These are phyloP conservation scores for Myotis yumanensis DNA, from an alignment of 2,113 vertebrate species.

Conservation along the genomic window DNA sequence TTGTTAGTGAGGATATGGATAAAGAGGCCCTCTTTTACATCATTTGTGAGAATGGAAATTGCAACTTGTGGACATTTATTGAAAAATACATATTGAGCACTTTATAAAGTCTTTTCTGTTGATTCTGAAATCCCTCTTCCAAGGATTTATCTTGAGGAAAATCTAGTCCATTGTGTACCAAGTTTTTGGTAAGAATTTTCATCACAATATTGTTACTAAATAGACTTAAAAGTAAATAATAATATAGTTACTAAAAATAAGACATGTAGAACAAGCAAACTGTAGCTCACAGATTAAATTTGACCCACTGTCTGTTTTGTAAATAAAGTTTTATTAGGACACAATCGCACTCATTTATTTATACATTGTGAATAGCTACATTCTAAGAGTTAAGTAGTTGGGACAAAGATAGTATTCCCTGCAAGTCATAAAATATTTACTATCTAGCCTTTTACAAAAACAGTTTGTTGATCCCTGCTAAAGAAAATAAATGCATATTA, in stretches of 20 bases:
- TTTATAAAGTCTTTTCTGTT: neutral
- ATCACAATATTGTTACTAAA: neutral
- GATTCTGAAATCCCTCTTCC: neutral
- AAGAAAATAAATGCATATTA: neutral
- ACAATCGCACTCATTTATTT: neutral
- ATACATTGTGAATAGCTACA: neutral
- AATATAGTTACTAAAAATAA: neutral
- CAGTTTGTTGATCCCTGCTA: neutral
- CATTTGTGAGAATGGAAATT: neutral
- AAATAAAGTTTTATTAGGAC: slow-evolving; percentile 14
- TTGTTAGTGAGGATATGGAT: neutral
- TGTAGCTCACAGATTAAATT: neutral
- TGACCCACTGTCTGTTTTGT: neutral
- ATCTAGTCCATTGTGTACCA: neutral
- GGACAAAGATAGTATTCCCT: neutral
- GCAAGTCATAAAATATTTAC: neutral
- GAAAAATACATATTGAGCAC: neutral
- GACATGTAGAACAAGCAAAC: neutral
- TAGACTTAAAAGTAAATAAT: neutral
- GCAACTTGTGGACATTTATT: neutral
- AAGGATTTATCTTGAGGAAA: neutral
- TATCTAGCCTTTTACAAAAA: neutral
- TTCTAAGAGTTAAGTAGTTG: neutral
- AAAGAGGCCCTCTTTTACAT: neutral
- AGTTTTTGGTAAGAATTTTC: neutral